A percentile compares a stretch with the other conserved stretches of the same genome.
Conservation (phyloP, 2,888 invertebrate genomes). For the Hipparchia sbordonii region DNA sequence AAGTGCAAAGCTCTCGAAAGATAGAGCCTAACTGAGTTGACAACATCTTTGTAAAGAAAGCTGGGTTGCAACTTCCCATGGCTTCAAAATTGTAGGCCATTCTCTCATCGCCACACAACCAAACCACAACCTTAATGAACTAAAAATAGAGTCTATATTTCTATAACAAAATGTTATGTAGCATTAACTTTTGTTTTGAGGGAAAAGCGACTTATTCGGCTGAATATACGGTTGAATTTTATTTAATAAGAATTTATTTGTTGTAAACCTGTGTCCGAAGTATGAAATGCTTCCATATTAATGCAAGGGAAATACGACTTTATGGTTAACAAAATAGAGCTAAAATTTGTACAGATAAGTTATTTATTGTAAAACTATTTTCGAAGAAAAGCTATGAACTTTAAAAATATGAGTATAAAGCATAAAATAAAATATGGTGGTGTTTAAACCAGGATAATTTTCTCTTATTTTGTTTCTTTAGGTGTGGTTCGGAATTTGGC, state of each 20-base stretch:
- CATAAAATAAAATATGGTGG: conserved; percentile 7
- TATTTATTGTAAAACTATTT: conserved; percentile 5
- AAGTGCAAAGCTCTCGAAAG: conserved; percentile 36
- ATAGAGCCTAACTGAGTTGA: conserved; percentile 35
- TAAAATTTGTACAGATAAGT: neutral
- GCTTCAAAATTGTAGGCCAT: conserved; percentile 33
- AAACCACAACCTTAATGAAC: conserved; percentile 9
- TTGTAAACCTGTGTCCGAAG: neutral
- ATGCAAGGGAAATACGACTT: neutral
- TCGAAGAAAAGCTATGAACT: conserved; percentile 11
- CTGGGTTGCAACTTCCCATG: conserved; percentile 62
- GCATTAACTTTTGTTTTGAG: neutral
- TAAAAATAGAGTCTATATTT: conserved; percentile 8
- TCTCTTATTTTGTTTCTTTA: conserved; percentile 29
- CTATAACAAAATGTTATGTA: neutral
- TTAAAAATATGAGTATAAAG: conserved; percentile 19
- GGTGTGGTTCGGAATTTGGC: conserved; percentile 45
- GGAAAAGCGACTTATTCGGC: neutral
- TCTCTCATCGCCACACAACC: conserved; percentile 22
- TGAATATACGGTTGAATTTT: neutral
- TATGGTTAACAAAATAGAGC: neutral
- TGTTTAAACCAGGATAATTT: conserved; percentile 10
- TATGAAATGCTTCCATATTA: neutral
- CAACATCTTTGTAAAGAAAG: conserved; percentile 54
- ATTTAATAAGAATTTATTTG: neutral